These are phyloP conservation scores for Andrena fulva DNA, from an alignment of 2,888 invertebrate species.

Conservation along the genomic window DNA sequence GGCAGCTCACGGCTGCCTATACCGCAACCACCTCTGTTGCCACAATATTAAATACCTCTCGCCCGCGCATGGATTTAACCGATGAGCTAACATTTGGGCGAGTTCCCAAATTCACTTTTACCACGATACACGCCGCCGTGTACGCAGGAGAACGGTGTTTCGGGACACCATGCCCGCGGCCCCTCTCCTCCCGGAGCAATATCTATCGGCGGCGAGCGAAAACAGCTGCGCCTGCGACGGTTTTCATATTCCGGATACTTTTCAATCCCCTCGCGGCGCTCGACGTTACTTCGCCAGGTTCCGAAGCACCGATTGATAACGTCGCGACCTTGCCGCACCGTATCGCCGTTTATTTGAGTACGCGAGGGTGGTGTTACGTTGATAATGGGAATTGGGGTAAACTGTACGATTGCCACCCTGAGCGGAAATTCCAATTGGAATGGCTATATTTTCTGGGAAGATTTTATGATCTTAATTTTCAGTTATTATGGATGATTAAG, in stretches of 20 bases:
- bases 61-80: conserved; percentile 75
- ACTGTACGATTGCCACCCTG: too few species aligned
- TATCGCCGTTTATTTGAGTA: too few species aligned
- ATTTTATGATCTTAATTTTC: too few species aligned
- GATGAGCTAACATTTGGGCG: conserved; percentile 76
- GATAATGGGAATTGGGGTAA: too few species aligned
- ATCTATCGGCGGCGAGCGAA: conserved; percentile 30
- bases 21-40: conserved; percentile 73
- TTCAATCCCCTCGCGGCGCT: background rate
- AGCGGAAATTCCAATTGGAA: too few species aligned
- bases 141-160: conserved; percentile 50
- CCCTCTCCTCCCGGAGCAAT: conserved; percentile 32
- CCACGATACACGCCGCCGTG: conserved; percentile 66
- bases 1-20: conserved; percentile 74
- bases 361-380: too few species aligned
- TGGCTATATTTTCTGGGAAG: too few species aligned
- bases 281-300: background rate
- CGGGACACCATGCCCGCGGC: background rate
- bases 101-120: conserved; percentile 76
- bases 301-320: background rate
- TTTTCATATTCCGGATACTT: conserved; percentile 18
- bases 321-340: too few species aligned
- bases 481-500: too few species aligned
- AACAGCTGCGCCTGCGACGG: conserved; percentile 38
- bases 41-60: conserved; percentile 76